These are phyloP conservation scores for Euzophera pinguis DNA, from an alignment of 2,888 invertebrate genomes.

Conservation along the genomic window DNA sequence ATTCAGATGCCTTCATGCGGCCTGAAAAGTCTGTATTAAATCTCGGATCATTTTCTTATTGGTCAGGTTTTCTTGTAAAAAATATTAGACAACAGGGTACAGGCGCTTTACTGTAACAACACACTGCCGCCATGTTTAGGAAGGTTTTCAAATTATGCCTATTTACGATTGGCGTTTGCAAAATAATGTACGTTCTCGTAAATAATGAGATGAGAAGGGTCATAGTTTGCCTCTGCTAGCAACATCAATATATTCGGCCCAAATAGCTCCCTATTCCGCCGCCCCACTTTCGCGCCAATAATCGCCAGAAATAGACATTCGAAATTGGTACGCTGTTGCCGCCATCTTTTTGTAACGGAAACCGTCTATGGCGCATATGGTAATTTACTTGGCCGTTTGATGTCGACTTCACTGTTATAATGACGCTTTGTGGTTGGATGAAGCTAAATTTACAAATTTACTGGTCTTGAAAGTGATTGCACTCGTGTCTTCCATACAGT, in stretches of 20 bases:
- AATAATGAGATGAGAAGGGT: no score
- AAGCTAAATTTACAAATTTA: background rate
- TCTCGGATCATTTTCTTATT: no score
- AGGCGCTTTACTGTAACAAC: no score
- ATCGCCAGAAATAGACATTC: slow-evolving; percentile 39
- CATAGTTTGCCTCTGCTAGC: background rate
- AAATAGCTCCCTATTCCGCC: slow-evolving; percentile 15
- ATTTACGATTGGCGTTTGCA: no score
- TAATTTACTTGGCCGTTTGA: slow-evolving; percentile 4
- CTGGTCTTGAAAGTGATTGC: background rate
- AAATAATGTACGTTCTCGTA: no score
- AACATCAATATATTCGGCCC: background rate
- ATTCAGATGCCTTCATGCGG: no score
- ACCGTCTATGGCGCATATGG: slow-evolving; percentile 7
- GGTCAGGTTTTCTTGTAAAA: no score
- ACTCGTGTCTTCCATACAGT: background rate
- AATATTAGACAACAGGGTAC: no score
- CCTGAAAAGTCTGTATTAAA: no score
- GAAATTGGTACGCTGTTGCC: slow-evolving; percentile 33
- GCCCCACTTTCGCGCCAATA: slow-evolving; percentile 43
- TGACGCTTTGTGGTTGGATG: slow-evolving; percentile 1
- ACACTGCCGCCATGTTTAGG: no score
- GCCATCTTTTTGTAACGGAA: slow-evolving; percentile 20
- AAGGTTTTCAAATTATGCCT: no score
- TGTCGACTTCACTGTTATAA: slow-evolving; percentile 6